Base-by-base conservation (phyloP, 2,797 vertebrate genomes). In the Spizella passerina region DNA sequence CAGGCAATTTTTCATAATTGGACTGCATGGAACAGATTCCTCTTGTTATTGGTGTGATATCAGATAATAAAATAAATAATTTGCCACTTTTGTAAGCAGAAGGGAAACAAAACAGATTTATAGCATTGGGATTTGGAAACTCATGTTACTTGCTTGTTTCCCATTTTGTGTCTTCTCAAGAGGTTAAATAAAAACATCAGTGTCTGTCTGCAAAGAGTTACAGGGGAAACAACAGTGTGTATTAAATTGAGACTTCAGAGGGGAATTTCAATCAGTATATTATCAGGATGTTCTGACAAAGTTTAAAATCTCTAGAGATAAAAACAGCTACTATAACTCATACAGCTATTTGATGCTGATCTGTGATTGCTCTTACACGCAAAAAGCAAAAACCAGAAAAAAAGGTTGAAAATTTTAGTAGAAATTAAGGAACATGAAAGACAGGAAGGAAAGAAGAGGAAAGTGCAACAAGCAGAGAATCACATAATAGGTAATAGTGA, bases 31-130 rank as follows among this genome's bases (percentile, higher is more conserved):
- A 94, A 88, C 91, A 92, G 64, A 50, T 24, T 94, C 38, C 49
- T 86, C 85, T 94, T 94, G 68, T 93, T 96, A 94, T 63, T 95
- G 84, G 85, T 88, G 64, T 70, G 68, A 90, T 94, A 90, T 63
- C 53, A 82, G 76, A 92, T 93, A 95, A 94, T 94, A 94, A 92
- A 96, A 96, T 93, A 97, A 95, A 96, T 91, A 96, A 97, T 86
- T 91, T 95, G 77, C 91, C 78, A 93, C 72, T 90, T 96, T 78
- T 79, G 41, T 63, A 84, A 94, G 61, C 82, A 96, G 91, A 83
- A 92, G 44, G 72, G 71, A 92, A 96, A 82, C 72, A 90, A 91
- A 93, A 76, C 64, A 87, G 69, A 90, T 95, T 96, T 88, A 91
- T 70, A 88, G 82, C 77, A 46, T 9, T 92, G 95, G 92, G 93